phyloP scores from a whole-genome alignment of 1,140 invertebrate genomes.

The Diorhabda carinulata region DNA sequence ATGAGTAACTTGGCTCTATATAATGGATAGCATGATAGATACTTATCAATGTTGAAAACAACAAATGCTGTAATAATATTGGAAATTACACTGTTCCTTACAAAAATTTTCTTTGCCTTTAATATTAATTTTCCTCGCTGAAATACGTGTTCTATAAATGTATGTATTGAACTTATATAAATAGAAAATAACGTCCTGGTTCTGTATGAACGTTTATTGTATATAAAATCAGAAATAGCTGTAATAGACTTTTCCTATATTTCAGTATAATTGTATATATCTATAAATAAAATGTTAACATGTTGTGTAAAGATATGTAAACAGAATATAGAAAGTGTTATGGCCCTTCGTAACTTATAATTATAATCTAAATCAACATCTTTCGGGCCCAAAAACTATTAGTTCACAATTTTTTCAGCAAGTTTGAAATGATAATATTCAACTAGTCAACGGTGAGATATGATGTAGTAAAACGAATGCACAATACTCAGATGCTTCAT shows the following conservation, averaged over 20 bases:
- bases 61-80: too few relatives aligned
- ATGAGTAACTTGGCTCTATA: too few relatives aligned
- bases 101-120: too few relatives aligned
- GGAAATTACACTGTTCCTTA: too few relatives aligned
- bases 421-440: neutral
- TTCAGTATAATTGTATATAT: slow-evolving; percentile 31
- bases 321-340: slow-evolving; percentile 27
- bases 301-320: slow-evolving; percentile 38
- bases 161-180: too few relatives aligned
- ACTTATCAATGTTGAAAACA: too few relatives aligned
- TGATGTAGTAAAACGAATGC: neutral
- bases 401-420: slow-evolving; percentile 14
- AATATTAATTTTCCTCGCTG: too few relatives aligned
- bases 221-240: neutral
- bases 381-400: slow-evolving; percentile 13
- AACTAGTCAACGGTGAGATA: neutral
- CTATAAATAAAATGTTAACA: slow-evolving; percentile 38
- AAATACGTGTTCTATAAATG: too few relatives aligned
- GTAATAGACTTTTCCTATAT: neutral
- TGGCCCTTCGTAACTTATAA: slow-evolving; percentile 18
- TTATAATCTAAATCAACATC: slow-evolving; percentile 24
- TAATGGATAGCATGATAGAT: too few relatives aligned
- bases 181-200: too few relatives aligned
- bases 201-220: too few relatives aligned
- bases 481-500: neutral